Evolutionary conservation across 2,113 vertebrate species (phyloP).

Genomic region (Vireo altiloquus): DNA sequence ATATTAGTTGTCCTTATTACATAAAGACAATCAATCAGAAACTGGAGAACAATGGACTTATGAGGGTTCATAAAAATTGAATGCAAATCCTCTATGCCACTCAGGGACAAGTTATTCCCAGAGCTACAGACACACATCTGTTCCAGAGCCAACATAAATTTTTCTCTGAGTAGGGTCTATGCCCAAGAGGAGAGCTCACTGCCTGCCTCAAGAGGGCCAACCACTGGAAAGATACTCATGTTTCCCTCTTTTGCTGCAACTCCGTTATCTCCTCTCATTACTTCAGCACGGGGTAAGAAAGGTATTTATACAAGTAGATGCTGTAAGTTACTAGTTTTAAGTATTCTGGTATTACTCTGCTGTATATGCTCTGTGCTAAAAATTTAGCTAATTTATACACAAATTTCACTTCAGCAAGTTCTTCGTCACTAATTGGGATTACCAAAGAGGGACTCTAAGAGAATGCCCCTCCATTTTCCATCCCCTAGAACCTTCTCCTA

Average conservation of each 20-base stretch:
- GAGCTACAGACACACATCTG: background rate
- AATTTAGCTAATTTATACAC: background rate
- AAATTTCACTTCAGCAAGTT: background rate
- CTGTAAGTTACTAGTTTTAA: background rate
- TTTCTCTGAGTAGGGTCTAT: background rate
- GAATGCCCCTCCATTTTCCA: background rate
- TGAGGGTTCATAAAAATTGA: slow-evolving; percentile 43
- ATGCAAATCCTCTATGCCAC: background rate
- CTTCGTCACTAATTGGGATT: background rate
- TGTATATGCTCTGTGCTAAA: background rate
- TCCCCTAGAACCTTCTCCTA: background rate
- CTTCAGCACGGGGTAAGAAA: background rate
- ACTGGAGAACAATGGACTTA: slow-evolving; percentile 41
- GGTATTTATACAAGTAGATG: background rate
- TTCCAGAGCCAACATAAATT: background rate
- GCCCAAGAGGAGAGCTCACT: background rate
- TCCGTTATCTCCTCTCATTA: background rate
- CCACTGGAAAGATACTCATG: background rate
- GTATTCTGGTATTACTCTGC: background rate
- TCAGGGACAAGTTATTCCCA: background rate
- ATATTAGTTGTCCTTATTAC: slow-evolving; percentile 42
- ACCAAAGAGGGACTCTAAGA: background rate
- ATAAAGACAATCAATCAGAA: slow-evolving; percentile 61
- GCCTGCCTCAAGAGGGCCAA: background rate
- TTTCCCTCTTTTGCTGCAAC: background rate